These are phyloP conservation scores for Parotia lawesii DNA, from an alignment of 2,113 vertebrate genomes.

Conservation along the genomic window DNA sequence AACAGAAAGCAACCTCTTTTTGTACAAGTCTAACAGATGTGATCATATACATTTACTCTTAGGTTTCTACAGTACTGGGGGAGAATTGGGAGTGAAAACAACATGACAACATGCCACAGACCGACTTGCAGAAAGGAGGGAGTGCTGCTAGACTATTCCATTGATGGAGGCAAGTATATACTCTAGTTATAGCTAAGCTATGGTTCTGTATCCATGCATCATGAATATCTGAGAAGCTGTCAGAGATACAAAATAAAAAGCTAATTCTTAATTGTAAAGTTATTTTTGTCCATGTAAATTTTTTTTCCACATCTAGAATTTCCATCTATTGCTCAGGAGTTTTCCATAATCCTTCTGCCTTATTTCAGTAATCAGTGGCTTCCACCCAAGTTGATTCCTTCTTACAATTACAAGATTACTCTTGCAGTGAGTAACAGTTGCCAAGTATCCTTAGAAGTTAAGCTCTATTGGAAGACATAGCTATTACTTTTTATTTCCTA, in stretches of 20 bases:
- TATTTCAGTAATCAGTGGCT: not conserved
- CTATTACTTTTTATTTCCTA: not conserved
- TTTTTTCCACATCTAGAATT: not conserved
- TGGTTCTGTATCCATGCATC: not conserved
- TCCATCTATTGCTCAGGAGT: not conserved
- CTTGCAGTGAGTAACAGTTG: not conserved
- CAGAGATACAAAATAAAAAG: not conserved
- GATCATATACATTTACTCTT: not conserved
- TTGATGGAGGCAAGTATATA: conserved; percentile 84
- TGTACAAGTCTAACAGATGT: not conserved
- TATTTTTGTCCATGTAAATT: not conserved
- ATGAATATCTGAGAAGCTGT: not conserved
- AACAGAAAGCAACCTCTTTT: not conserved
- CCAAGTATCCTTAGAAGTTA: not conserved
- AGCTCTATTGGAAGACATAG: not conserved
- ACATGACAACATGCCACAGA: conserved; percentile 92
- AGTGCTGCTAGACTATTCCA: conserved; percentile 92
- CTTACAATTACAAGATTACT: not conserved
- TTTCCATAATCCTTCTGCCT: not conserved
- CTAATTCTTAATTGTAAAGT: not conserved
- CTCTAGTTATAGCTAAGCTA: not conserved
- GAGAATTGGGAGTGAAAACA: conserved; percentile 93
- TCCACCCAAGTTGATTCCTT: not conserved
- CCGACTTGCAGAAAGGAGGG: conserved; percentile 94
- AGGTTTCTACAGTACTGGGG: conserved; percentile 99